phyloP scores from a whole-genome alignment of 2,113 vertebrate genomes.

The Upupa epops region DNA sequence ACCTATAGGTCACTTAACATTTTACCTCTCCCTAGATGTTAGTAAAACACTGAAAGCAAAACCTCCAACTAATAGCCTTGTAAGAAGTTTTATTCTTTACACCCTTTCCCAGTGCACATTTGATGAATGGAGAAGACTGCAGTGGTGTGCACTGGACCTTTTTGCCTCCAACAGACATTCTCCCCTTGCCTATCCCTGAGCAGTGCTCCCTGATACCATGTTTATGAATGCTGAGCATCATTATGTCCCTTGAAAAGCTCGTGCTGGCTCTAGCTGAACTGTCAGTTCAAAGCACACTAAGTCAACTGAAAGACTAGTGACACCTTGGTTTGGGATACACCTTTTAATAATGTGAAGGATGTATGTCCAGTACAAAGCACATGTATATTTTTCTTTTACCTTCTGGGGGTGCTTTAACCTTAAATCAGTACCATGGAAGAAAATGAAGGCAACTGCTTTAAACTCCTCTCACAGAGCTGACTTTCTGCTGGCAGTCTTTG shows the following conservation, averaged over 20 bases:
- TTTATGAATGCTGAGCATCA: rapidly evolving
- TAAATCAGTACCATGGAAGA: neutral
- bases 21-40: neutral
- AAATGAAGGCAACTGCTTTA: neutral
- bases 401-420: neutral
- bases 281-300: neutral
- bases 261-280: neutral
- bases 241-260: neutral
- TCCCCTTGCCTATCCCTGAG: neutral
- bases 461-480: neutral
- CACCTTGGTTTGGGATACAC: neutral
- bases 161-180: neutral
- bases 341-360: neutral
- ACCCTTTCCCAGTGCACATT: rapidly evolving
- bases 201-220: rapidly evolving
- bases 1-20: rapidly evolving
- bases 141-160: neutral
- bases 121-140: neutral
- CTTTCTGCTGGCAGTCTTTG: neutral
- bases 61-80: neutral
- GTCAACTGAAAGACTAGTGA: neutral
- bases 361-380: neutral
- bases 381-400: neutral
- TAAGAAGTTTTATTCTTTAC: neutral
- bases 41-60: neutral